Evolutionary conservation across 2,888 invertebrate genomes (phyloP).

Genomic region (Orthosia gothica): DNA sequence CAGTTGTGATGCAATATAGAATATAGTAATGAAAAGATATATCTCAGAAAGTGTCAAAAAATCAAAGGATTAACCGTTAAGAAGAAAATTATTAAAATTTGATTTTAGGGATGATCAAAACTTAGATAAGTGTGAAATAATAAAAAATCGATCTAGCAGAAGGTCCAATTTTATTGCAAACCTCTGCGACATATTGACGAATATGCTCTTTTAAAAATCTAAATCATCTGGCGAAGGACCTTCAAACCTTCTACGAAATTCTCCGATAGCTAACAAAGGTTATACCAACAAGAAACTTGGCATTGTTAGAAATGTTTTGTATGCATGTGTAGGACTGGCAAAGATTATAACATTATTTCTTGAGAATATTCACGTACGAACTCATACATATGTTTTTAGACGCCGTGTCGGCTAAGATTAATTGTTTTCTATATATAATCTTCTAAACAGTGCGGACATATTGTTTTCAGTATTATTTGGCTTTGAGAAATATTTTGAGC

Average conservation of each 20-base stretch:
- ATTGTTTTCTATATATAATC: conserved; percentile 60
- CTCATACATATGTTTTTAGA: conserved; percentile 45
- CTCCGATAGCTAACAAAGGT: conserved; percentile 14
- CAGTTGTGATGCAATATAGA: too few relatives aligned
- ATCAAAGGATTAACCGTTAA: too few relatives aligned
- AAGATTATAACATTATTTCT: conserved; percentile 46
- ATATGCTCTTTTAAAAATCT: neutral
- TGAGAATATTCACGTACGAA: conserved; percentile 39
- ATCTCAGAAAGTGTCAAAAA: too few relatives aligned
- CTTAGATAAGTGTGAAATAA: too few relatives aligned
- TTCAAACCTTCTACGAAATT: conserved; percentile 12
- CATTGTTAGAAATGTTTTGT: conserved; percentile 21
- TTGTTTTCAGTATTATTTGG: conserved; percentile 41
- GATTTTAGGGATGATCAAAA: too few relatives aligned
- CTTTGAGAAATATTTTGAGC: conserved; percentile 14
- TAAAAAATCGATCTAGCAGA: too few relatives aligned
- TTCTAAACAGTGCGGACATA: conserved; percentile 53
- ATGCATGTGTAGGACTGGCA: conserved; percentile 2
- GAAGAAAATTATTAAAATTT: too few relatives aligned
- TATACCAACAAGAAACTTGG: conserved; percentile 22
- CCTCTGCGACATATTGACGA: too few relatives aligned
- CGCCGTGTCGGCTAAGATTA: conserved; percentile 48
- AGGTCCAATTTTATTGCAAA: too few relatives aligned
- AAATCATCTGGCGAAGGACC: neutral
- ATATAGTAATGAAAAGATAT: too few relatives aligned